These are phyloP conservation scores for Phyllotreta striolata DNA, from an alignment of 2,888 invertebrate genomes.

Conservation along the genomic window DNA sequence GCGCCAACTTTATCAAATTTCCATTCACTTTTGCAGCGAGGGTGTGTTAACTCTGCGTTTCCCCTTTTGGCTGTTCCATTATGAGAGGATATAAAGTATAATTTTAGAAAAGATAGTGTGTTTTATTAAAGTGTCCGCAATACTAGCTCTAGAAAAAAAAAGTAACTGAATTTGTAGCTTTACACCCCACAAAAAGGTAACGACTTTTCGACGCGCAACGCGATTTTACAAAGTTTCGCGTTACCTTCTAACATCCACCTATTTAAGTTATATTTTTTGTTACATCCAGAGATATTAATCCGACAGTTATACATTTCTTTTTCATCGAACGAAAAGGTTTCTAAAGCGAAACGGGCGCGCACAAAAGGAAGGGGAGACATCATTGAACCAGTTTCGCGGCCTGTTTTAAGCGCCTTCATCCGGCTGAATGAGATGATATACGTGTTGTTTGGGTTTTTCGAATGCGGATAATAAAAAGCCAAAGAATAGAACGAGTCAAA, in stretches of 20 bases:
- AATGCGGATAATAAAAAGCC: too few relatives aligned
- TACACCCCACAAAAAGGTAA: constrained; percentile 33
- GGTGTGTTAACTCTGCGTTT: constrained; percentile 26
- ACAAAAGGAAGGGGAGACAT: constrained; percentile 3
- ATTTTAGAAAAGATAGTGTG: constrained; percentile 32
- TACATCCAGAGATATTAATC: constrained; percentile 38
- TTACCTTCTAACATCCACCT: constrained; percentile 38
- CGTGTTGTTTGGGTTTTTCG: too few relatives aligned
- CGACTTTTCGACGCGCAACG: too few relatives aligned
- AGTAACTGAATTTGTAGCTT: constrained; percentile 21
- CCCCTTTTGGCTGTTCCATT: constrained; percentile 26
- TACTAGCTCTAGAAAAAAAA: background rate
- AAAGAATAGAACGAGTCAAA: background rate
- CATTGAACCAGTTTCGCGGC: background rate
- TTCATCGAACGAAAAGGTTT: background rate
- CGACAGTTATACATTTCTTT: constrained; percentile 42
- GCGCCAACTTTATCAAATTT: constrained; percentile 29
- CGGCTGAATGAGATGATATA: too few relatives aligned
- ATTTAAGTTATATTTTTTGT: too few relatives aligned
- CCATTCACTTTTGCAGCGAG: constrained; percentile 21
- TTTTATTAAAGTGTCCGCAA: constrained; percentile 14
- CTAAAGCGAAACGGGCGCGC: constrained; percentile 11
- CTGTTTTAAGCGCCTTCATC: too few relatives aligned
- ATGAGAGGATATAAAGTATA: constrained; percentile 22
- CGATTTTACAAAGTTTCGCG: too few relatives aligned